Evolutionary conservation across 1,140 invertebrate genomes (phyloP).

Genomic region (Drosophila mayri): DNA sequence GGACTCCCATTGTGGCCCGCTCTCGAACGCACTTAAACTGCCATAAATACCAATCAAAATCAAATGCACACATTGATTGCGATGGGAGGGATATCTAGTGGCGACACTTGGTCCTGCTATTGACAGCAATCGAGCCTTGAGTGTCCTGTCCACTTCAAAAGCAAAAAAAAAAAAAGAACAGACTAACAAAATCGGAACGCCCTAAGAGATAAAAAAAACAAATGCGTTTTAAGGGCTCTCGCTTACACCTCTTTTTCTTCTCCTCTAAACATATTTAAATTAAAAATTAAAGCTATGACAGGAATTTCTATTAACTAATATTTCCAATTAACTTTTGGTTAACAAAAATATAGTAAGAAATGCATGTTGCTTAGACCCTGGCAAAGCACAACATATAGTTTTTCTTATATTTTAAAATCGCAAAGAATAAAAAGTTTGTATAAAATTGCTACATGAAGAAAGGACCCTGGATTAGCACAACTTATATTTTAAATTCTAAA

Average conservation of each 20-base stretch:
- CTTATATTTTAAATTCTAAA: not conserved
- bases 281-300: not conserved
- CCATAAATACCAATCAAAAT: constrained; percentile 85
- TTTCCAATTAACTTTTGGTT: not conserved
- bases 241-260: too few species aligned
- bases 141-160: not conserved
- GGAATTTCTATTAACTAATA: not conserved
- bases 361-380: not conserved
- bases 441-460: too few species aligned
- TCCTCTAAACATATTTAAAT: not conserved
- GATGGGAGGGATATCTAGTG: constrained; percentile 20
- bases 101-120: constrained; percentile 45
- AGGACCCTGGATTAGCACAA: not conserved
- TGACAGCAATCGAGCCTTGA: constrained; percentile 38
- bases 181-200: too few species aligned
- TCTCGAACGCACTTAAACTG: constrained; percentile 71
- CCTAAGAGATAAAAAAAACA: not conserved
- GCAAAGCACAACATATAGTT: not conserved
- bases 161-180: too few species aligned
- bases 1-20: constrained; percentile 8
- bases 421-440: too few species aligned
- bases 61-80: constrained; percentile 61
- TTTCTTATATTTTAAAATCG: not conserved
- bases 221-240: not conserved
- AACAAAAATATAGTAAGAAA: not conserved